These are phyloP conservation scores for Xyrauchen texanus DNA, from an alignment of 2,113 vertebrate genomes.

Conservation along the genomic window DNA sequence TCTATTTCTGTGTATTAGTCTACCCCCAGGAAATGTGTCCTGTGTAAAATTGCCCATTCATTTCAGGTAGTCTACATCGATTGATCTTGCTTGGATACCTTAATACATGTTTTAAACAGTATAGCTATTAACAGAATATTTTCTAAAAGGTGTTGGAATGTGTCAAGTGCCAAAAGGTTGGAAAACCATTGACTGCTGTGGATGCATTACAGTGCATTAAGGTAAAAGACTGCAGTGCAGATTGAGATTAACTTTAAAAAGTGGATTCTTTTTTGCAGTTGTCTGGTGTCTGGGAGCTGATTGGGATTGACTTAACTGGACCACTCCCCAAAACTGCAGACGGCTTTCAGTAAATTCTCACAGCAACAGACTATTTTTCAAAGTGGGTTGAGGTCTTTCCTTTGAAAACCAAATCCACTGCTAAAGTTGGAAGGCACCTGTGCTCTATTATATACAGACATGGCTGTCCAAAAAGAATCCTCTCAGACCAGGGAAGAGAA, in stretches of 20 bases:
- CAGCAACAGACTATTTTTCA: slow-evolving; percentile 47
- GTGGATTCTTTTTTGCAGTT: slow-evolving; percentile 12
- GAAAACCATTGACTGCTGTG: neutral
- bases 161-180: neutral
- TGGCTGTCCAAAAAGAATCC: neutral
- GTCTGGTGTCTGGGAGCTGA: slow-evolving; percentile 40
- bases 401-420: slow-evolving; percentile 29
- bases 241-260: neutral
- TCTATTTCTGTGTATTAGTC: too few relatives aligned
- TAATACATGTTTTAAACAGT: too few relatives aligned
- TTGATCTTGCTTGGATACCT: too few relatives aligned
- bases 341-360: slow-evolving; percentile 41
- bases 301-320: slow-evolving; percentile 42
- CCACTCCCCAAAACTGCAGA: slow-evolving; percentile 24
- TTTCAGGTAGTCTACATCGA: too few relatives aligned
- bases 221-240: neutral
- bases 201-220: slow-evolving; percentile 4
- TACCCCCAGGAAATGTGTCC: too few relatives aligned
- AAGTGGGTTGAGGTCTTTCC: slow-evolving; percentile 46
- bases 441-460: slow-evolving; percentile 39
- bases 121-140: too few relatives aligned
- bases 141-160: too few relatives aligned
- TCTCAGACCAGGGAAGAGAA: too few relatives aligned
- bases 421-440: slow-evolving; percentile 27
- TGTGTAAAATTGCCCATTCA: too few relatives aligned